Conservation (phyloP, 2,797 vertebrate genomes). For the Merluccius polli region DNA sequence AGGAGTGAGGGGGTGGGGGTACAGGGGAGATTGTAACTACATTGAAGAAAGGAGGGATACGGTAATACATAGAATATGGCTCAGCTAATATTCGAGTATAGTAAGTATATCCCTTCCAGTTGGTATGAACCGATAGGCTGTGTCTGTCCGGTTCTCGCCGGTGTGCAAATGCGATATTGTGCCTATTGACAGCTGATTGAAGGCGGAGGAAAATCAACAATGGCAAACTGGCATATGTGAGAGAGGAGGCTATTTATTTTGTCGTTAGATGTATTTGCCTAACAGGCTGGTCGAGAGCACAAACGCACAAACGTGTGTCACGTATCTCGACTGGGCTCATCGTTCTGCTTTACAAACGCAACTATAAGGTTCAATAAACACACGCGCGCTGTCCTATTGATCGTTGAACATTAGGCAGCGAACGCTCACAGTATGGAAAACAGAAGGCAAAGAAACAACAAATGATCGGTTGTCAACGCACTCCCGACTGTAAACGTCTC, state of each 20-base stretch:
- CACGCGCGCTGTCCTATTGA: conserved; percentile 54
- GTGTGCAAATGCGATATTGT: too few relatives aligned
- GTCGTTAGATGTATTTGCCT: conserved; percentile 53
- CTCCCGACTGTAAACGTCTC: conserved; percentile 27
- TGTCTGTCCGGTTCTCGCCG: too few relatives aligned
- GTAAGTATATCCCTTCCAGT: too few relatives aligned
- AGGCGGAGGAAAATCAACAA: too few relatives aligned
- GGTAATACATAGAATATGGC: too few relatives aligned
- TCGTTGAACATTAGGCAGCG: conserved; percentile 45
- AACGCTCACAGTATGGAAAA: conserved; percentile 10
- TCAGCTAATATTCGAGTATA: too few relatives aligned
- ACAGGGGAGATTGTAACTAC: not conserved
- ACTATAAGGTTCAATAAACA: conserved; percentile 67
- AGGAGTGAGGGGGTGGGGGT: not conserved
- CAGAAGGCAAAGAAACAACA: conserved; percentile 38
- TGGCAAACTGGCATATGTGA: too few relatives aligned
- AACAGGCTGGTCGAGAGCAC: conserved; percentile 59
- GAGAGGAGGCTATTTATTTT: conserved; percentile 41
- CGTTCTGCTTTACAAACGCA: conserved; percentile 52
- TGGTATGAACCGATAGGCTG: too few relatives aligned
- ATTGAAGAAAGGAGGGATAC: too few relatives aligned
- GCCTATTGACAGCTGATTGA: too few relatives aligned
- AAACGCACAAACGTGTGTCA: conserved; percentile 56
- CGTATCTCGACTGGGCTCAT: conserved; percentile 59
- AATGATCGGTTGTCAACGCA: conserved; percentile 47